Percentiles rank a stretch among this genome's conserved stretches.
Evolutionary conservation across 2,888 invertebrate genomes (phyloP).

Genomic region (Julus scandinavius): DNA sequence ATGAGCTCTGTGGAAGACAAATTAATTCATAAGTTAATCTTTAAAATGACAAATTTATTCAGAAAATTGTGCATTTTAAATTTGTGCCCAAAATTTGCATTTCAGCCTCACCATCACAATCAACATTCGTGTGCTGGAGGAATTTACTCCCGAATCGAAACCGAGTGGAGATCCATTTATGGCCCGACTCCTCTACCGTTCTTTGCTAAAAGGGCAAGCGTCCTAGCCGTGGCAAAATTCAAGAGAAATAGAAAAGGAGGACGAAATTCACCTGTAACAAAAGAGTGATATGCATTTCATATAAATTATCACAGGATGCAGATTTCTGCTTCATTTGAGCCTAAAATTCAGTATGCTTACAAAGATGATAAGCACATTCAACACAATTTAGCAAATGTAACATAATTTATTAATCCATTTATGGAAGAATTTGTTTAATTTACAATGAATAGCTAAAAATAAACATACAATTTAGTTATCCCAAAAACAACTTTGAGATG

Average conservation of each 20-base stretch:
- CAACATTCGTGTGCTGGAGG: conserved; percentile 21
- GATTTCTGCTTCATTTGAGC: too few species aligned
- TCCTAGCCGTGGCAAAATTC: conserved; percentile 52
- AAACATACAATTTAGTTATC: not conserved
- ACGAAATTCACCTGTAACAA: not conserved
- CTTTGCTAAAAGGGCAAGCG: conserved; percentile 43
- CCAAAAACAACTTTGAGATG: conserved; percentile 13
- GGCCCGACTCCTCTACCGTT: not conserved
- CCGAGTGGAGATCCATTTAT: conserved; percentile 33
- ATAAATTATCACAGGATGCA: too few species aligned
- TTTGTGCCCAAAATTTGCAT: not conserved
- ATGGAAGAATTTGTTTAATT: conserved; percentile 17
- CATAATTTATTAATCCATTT: conserved; percentile 37
- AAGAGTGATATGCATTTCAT: not conserved
- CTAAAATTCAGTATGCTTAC: too few species aligned
- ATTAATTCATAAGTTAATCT: too few species aligned
- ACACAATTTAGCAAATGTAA: not conserved
- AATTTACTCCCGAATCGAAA: conserved; percentile 46
- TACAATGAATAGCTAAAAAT: conserved; percentile 25
- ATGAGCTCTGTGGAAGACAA: too few species aligned
- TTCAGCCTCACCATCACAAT: not conserved
- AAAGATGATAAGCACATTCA: not conserved
- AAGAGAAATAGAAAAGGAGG: conserved; percentile 50
- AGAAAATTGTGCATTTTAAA: too few species aligned
- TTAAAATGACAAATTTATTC: too few species aligned